phyloP scores from a whole-genome alignment of 2,113 vertebrate genomes.

The Myxocyprinus asiaticus region DNA sequence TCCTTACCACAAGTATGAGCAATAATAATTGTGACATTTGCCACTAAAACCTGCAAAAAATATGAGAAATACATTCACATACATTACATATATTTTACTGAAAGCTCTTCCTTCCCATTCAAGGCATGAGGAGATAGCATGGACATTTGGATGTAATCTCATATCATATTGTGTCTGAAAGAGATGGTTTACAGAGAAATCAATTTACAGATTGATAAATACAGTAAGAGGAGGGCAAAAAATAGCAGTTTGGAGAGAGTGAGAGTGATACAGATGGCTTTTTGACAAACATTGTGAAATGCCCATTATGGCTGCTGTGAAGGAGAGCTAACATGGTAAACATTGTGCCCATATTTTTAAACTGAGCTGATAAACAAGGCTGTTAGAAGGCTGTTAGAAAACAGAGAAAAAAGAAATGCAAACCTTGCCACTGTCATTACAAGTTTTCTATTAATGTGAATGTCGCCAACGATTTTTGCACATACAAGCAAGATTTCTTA shows the following conservation, averaged over 20 bases:
- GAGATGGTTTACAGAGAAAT: constrained; percentile 38
- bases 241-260: not conserved
- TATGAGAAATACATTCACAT: not conserved
- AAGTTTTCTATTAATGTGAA: not conserved
- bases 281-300: constrained; percentile 4
- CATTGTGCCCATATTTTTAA: not conserved
- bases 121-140: not conserved
- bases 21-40: not conserved
- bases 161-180: constrained; percentile 33
- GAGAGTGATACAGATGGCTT: constrained; percentile 15
- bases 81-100: not conserved
- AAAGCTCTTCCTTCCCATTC: not conserved
- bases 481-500: too few relatives aligned
- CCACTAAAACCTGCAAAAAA: not conserved
- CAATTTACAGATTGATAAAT: constrained; percentile 36
- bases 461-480: too few relatives aligned
- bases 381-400: too few relatives aligned
- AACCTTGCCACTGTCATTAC: too few relatives aligned
- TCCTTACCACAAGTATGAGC: not conserved
- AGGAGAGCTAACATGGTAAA: not conserved
- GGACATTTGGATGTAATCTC: constrained; percentile 11
- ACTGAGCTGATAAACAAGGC: not conserved
- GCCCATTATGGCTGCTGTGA: constrained; percentile 1
- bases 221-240: constrained; percentile 25
- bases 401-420: too few relatives aligned